Evolutionary conservation across 2,888 invertebrate genomes (phyloP), one percentile per base, ranked within the genome.

Genomic region (Pogonocherus hispidulus): DNA sequence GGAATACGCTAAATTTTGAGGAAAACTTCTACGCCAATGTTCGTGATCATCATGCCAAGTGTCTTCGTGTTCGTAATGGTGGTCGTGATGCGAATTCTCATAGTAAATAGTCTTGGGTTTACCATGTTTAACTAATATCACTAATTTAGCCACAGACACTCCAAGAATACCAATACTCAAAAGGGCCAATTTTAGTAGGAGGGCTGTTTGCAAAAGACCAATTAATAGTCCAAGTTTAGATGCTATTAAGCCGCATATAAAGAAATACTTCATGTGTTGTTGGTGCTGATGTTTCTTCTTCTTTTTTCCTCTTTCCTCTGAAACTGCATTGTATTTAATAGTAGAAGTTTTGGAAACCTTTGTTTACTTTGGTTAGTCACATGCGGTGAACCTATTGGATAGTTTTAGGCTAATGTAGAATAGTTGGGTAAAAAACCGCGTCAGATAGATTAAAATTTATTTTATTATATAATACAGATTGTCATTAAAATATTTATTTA

Each of bases 81-180:
- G 94, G 86, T 94, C 93, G 80, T 94, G 94, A 80, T 93, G 93
- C 0, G 94, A 93, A 81, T 94, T 93, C 85, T 94, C 93, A 83
- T 93, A 93, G 83, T 93, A 93, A 78, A 94, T 91, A 70, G 94
- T 93, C 87, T 93, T 94, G 57, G 87, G 87, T 60, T 89, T 88
- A 0, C 86, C 87, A 54, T 92, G 91, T 84, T 94, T 94, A 56
- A 93, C 78, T 70, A 93, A 93, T 16, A 93, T 86, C 90, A 92
- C 93, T 82, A 94, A 91, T 55, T 92, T 87, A 0, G 91, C 91
- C 46, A 91, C 86, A 84, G 93, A 93, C 78, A 94, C 89, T 5
- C 90, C 85, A 56, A 94, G 85, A 1, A 92, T 91, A 20, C 91
- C 84, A 0, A 92, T 81, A 0, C 93, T 93, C 57, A 94, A 89